A percentile compares a stretch with the other conserved stretches of the same genome.
Evolutionary conservation across 92 coral and sea anemone genomes (phyloP).

Genomic region (Palythoa grandiflora): DNA sequence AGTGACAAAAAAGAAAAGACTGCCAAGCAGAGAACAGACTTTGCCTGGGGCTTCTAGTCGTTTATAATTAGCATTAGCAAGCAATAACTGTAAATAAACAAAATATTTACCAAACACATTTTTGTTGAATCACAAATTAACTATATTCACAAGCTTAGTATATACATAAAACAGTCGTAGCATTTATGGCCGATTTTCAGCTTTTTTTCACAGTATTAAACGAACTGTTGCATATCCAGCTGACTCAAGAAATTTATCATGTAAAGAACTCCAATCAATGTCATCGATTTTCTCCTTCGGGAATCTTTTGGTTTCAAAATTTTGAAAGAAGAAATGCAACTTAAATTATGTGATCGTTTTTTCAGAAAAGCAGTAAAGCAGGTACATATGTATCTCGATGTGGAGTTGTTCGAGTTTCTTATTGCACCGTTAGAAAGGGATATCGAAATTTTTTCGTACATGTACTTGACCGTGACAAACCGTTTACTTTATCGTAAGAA

Average conservation of each 20-base stretch:
- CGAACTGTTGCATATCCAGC: too few species aligned
- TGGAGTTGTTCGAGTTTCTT: not conserved
- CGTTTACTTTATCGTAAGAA: not conserved
- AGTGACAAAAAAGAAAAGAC: not conserved
- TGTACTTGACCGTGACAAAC: not conserved
- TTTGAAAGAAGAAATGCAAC: not conserved
- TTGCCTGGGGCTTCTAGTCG: not conserved
- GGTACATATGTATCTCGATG: not conserved
- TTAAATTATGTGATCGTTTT: not conserved
- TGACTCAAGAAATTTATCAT: too few species aligned
- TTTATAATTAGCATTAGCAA: not conserved
- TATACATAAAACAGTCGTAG: not conserved
- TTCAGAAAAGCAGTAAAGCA: too few species aligned
- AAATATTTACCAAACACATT: conserved; percentile 6
- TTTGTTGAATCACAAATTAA: not conserved
- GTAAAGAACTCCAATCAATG: too few species aligned
- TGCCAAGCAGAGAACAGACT: not conserved
- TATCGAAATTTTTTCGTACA: not conserved
- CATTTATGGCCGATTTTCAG: not conserved
- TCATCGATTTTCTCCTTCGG: too few species aligned
- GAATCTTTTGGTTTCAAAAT: not conserved
- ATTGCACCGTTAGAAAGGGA: not conserved
- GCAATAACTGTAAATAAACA: conserved; percentile 24
- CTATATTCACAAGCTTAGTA: not conserved
- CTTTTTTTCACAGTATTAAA: too few species aligned